phyloP scores from a whole-genome alignment of 2,888 invertebrate genomes.

The Oscheius sp. region DNA sequence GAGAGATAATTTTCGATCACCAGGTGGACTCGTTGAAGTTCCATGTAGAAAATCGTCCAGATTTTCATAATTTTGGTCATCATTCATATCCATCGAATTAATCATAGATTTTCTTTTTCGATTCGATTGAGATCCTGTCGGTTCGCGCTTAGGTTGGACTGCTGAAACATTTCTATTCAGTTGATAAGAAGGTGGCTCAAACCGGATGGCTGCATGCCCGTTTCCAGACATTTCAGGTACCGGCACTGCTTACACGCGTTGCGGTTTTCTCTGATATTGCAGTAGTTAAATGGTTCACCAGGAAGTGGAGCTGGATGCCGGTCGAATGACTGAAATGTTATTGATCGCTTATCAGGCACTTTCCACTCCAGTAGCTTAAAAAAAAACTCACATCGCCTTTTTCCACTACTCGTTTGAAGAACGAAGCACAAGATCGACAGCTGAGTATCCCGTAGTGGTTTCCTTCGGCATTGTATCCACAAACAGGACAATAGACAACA shows the following conservation, averaged over 20 bases:
- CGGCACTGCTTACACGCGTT: conserved; percentile 66
- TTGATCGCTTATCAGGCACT: neutral
- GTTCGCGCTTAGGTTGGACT: conserved; percentile 66
- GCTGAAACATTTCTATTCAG: conserved; percentile 41
- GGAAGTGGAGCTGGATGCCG: conserved; percentile 13
- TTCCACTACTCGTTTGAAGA: conserved; percentile 65
- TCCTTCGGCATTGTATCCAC: conserved; percentile 62
- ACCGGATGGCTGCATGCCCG: conserved; percentile 62
- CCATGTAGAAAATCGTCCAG: too few species aligned
- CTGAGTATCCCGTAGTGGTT: conserved; percentile 64
- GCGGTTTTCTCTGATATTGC: conserved; percentile 31
- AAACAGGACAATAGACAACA: conserved; percentile 53
- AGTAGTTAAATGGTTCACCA: neutral
- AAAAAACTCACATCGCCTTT: conserved; percentile 47
- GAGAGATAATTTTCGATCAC: neutral
- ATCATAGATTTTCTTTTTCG: conserved; percentile 24
- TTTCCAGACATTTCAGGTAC: conserved; percentile 58
- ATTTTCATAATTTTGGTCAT: too few species aligned
- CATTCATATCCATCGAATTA: neutral
- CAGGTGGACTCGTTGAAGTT: conserved; percentile 7
- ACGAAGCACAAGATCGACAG: conserved; percentile 59
- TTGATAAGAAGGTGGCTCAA: neutral
- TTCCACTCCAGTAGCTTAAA: neutral
- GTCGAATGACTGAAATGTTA: conserved; percentile 3
- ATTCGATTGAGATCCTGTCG: conserved; percentile 66